Base-by-base conservation (phyloP, 2,113 vertebrate species). In the Brienomyrus brachyistius region DNA sequence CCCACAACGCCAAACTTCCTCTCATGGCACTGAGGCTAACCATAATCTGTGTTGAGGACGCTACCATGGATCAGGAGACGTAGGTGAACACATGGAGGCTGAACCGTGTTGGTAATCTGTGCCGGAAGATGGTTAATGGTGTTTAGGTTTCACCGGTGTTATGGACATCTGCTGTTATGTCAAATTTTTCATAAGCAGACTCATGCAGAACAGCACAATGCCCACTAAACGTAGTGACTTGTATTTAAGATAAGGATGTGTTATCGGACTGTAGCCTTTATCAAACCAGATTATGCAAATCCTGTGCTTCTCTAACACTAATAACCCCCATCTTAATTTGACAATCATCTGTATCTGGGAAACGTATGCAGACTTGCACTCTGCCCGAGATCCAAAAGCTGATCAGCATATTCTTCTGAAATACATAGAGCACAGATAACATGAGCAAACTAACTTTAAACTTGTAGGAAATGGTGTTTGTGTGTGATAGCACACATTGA, bases 291-390 rank as follows among this genome's bases (percentile, higher is more conserved):
- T 77, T 77, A 77, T 19, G 31, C 54, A 13, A 88, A 88, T 7
- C 19, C 23, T 27, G 13, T 54, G 83, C 15, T 91, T 77, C 90
- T 4, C 90, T 27, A 7, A 48, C 92, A 99, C 98, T 95, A 93
- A 8, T 98, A 99, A 86, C 92, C 97, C 0, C 92, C 97, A 99
- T 92, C 96, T 99, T 86, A 98, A 97, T 23, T 98, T 98, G 85
- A 99, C 99, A 98, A 96, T 99, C 54, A 97, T 99, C 94, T 97
- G 97, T 8, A 97, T 99, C 13, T 98, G 98, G 50, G 98, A 99
- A 92, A 98, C 17, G 15, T 43, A 77, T 0, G 97, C 96, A 59
- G 92, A 99, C 99, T 98, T 99, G 98, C 35, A 97, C 97, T 0
- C 98, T 94, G 91, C 96, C 96, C 77, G 99, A 99, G 96, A 97